Percentiles rank a stretch among this genome's conserved stretches.
These are phyloP conservation scores for Helobdella robusta DNA, from an alignment of 2,888 invertebrate species.

Conservation along the genomic window DNA sequence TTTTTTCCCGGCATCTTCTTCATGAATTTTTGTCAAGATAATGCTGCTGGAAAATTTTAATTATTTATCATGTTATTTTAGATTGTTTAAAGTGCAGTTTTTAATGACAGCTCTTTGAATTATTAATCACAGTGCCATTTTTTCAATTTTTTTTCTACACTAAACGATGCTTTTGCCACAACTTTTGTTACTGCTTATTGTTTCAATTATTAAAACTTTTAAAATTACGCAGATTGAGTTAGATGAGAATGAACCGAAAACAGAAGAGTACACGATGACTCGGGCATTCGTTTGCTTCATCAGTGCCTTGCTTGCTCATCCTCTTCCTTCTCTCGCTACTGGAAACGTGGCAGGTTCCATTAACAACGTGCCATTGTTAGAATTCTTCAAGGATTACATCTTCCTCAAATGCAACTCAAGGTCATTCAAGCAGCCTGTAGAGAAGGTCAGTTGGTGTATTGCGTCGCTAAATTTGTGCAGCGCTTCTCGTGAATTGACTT, in stretches of 20 bases:
- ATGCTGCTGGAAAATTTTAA: no score
- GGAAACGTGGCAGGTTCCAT: conserved; percentile 61
- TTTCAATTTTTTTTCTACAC: no score
- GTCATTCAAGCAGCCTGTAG: conserved; percentile 68
- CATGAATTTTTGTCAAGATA: no score
- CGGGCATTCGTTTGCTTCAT: conserved; percentile 69
- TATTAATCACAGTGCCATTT: no score
- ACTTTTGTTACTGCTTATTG: no score
- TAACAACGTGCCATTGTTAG: conserved; percentile 79
- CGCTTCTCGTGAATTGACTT: not conserved
- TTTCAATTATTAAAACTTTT: not conserved
- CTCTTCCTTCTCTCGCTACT: conserved; percentile 50
- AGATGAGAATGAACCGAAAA: conserved; percentile 79
- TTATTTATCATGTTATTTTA: no score
- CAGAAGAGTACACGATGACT: conserved; percentile 80
- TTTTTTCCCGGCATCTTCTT: no score
- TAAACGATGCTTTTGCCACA: no score
- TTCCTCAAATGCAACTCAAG: conserved; percentile 69
- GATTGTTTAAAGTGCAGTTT: no score
- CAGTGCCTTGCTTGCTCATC: conserved; percentile 58
- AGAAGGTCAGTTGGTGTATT: conserved; percentile 54
- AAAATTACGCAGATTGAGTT: conserved; percentile 63
- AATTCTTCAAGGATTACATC: conserved; percentile 68
- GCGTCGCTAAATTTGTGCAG: no score
- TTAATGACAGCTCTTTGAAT: no score